These are phyloP conservation scores for Megaptera novaeangliae DNA, from an alignment of 2,113 vertebrate species.

Conservation along the genomic window DNA sequence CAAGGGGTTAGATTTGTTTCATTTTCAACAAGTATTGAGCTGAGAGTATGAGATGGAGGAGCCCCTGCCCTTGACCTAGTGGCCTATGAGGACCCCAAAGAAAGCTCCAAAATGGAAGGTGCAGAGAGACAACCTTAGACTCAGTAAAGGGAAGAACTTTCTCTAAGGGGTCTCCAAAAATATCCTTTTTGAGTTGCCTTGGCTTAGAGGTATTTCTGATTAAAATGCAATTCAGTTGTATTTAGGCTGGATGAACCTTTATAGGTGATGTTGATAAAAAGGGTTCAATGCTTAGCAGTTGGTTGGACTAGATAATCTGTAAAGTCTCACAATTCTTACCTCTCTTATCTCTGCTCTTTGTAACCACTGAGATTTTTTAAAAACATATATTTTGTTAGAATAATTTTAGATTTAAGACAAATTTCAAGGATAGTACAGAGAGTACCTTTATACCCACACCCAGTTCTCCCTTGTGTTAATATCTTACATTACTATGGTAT, in stretches of 20 bases:
- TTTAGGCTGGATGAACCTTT: neutral
- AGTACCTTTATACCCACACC: neutral
- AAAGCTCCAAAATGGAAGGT: neutral
- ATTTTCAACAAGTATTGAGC: neutral
- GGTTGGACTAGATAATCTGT: neutral
- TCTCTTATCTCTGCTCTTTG: neutral
- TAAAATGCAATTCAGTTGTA: neutral
- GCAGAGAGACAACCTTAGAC: neutral
- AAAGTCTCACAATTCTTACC: neutral
- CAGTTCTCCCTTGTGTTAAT: neutral
- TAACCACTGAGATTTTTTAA: neutral
- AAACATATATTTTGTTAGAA: neutral
- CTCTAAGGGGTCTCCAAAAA: neutral
- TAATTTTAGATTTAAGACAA: neutral
- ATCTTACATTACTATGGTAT: neutral
- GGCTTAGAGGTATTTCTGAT: neutral
- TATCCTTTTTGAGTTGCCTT: neutral
- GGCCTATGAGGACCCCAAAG: neutral
- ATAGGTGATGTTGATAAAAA: neutral
- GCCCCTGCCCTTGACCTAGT: neutral
- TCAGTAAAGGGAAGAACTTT: neutral
- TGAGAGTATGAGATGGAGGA: neutral
- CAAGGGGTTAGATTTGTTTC: neutral
- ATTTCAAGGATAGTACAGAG: neutral
- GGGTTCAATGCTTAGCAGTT: neutral